Base-by-base conservation (phyloP, 2,113 vertebrate species). In the Eidolon helvum region DNA sequence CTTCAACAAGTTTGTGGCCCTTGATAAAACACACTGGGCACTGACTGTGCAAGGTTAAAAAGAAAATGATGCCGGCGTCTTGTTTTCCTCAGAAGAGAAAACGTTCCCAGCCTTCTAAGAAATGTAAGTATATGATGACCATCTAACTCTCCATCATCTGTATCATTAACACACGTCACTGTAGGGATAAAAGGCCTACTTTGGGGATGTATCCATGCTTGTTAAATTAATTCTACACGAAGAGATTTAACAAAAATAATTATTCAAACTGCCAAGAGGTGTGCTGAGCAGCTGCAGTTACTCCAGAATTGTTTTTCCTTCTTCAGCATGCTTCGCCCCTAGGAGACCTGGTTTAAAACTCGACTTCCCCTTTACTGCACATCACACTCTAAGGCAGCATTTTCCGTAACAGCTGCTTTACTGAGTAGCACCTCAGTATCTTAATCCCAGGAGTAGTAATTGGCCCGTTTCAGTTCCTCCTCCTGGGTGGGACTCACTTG, bases 381-480 rank as follows among this genome's bases (percentile, higher is more conserved):
- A 48, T 26, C 0, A 38, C 53, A 24, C 33, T 14, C 66, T 3
- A 22, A 12, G 15, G 72, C 66, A 18, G 87, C 40, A 15, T 50
- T 80, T 68, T 53, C 8, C 2, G 50, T 40, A 45, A 88, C 59
- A 48, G 19, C 50, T 19, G 85, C 93, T 90, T 21, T 19, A 24
- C 10, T 1, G 40, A 78, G 35, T 0, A 35, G 68, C 43, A 22
- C 0, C 84, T 57, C 12, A 1, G 59, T 61, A 55, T 82, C 80
- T 59, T 19, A 45, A 77, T 28, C 59, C 93, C 84, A 48, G 83
- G 57, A 55, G 84, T 4, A 35, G 45, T 10, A 24, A 33, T 5
- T 14, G 61, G 61, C 78, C 75, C 55, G 24, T 57, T 61, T 10
- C 65, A 65, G 80, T 74, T 90, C 97, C 90, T 94, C 97, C 86